A percentile compares a stretch with the other conserved stretches of the same genome.
Conservation (phyloP, 2,888 invertebrate species). For the Labia minor region DNA sequence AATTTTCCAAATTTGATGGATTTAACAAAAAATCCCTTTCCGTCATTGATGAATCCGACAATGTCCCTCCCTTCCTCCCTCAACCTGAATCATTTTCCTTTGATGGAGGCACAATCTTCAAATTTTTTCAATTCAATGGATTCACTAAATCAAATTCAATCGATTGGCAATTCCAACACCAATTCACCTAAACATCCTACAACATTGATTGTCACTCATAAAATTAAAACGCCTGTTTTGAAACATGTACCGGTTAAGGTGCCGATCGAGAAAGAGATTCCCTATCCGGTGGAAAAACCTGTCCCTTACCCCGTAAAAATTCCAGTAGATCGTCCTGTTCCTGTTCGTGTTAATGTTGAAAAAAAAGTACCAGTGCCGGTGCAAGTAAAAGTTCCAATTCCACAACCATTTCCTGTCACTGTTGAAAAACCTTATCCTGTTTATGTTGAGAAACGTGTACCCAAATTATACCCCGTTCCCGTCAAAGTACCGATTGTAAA, state of each 20-base stretch:
- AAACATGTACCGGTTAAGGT: not conserved
- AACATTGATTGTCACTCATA: not conserved
- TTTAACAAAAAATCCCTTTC: no score
- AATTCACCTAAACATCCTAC: not conserved
- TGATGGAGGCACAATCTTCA: not conserved
- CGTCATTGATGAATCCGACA: no score
- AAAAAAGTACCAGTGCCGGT: not conserved
- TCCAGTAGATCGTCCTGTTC: not conserved
- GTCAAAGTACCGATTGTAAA: not conserved
- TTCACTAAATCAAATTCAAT: not conserved
- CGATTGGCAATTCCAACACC: not conserved
- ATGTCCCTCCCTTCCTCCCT: no score
- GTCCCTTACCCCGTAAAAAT: not conserved
- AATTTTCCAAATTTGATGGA: no score
- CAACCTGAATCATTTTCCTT: no score
- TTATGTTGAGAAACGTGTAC: not conserved
- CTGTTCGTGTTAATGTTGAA: not conserved
- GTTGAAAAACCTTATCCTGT: not conserved
- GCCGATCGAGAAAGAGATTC: not conserved
- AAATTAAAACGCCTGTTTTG: not conserved
- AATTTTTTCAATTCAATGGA: not conserved
- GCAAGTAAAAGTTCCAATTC: not conserved
- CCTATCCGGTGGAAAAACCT: not conserved
- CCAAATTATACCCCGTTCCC: not conserved
- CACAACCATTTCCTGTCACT: not conserved